These are phyloP conservation scores for Rynchops niger DNA, from an alignment of 2,113 vertebrate genomes.

Conservation along the genomic window DNA sequence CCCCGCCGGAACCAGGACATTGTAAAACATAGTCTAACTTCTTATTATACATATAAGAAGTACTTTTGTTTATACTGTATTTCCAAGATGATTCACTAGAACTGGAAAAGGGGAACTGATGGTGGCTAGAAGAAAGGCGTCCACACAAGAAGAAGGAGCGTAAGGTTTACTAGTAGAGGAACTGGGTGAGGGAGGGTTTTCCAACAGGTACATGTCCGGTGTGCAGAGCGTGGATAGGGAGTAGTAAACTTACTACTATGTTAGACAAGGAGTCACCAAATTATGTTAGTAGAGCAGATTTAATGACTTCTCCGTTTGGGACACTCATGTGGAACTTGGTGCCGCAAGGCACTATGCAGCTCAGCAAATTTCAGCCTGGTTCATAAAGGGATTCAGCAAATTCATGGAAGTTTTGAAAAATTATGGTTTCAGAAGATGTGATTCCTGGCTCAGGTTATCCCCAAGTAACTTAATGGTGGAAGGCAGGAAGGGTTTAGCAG, in stretches of 20 bases:
- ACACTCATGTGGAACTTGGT: background rate
- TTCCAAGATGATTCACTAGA: background rate
- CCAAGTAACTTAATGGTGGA: background rate
- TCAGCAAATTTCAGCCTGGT: background rate
- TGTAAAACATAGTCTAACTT: background rate
- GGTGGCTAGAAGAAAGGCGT: background rate
- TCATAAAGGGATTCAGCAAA: background rate
- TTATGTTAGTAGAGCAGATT: background rate
- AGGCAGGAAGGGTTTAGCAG: background rate
- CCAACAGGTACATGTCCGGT: no score
- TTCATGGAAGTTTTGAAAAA: background rate
- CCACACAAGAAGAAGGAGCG: background rate
- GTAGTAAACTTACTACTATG: background rate
- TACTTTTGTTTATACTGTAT: background rate
- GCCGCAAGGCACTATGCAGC: rapidly evolving
- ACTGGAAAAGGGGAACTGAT: background rate
- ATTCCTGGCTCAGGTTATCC: background rate
- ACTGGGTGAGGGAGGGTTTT: background rate
- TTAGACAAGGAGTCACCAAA: background rate
- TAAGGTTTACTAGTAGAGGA: background rate
- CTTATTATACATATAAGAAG: background rate
- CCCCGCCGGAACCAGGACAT: no score
- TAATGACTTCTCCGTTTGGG: background rate
- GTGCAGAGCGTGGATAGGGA: background rate
- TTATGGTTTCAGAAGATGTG: background rate